These are phyloP conservation scores for Labeo catla DNA, from an alignment of 2,113 vertebrate species.

Conservation along the genomic window DNA sequence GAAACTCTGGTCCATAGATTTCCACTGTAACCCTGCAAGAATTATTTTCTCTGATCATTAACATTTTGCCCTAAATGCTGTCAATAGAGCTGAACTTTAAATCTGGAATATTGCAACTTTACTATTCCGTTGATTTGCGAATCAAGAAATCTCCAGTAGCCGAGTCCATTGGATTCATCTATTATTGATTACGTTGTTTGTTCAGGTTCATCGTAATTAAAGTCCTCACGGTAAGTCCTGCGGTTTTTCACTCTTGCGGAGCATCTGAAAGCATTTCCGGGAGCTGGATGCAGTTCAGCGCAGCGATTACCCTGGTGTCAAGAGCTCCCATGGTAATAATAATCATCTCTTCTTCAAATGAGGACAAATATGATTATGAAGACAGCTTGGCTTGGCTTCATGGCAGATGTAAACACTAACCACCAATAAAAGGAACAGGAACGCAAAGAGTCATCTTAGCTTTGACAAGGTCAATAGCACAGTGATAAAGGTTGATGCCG, in stretches of 20 bases:
- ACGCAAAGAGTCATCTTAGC: neutral
- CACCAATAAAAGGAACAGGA: conserved; percentile 15
- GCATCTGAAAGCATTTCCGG: conserved; percentile 39
- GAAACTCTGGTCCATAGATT: neutral
- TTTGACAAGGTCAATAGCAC: conserved; percentile 31
- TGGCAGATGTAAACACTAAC: conserved; percentile 52
- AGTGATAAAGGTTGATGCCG: neutral
- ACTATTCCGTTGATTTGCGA: neutral
- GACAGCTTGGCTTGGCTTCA: conserved; percentile 51
- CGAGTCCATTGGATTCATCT: neutral
- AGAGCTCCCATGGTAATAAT: conserved; percentile 58
- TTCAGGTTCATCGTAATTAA: conserved; percentile 15
- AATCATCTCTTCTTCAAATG: conserved; percentile 54
- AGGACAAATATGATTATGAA: conserved; percentile 57
- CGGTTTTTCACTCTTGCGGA: conserved; percentile 23
- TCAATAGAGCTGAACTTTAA: neutral
- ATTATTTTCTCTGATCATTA: neutral
- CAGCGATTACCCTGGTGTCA: conserved; percentile 54
- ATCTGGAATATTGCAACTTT: neutral
- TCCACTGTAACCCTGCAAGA: neutral
- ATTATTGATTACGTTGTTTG: neutral
- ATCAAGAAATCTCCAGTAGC: neutral
- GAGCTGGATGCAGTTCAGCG: conserved; percentile 43
- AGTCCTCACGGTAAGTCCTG: neutral
- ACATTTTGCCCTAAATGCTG: neutral